phyloP scores from a whole-genome alignment of 2,888 invertebrate genomes.

The Gonocerus acuteangulatus region DNA sequence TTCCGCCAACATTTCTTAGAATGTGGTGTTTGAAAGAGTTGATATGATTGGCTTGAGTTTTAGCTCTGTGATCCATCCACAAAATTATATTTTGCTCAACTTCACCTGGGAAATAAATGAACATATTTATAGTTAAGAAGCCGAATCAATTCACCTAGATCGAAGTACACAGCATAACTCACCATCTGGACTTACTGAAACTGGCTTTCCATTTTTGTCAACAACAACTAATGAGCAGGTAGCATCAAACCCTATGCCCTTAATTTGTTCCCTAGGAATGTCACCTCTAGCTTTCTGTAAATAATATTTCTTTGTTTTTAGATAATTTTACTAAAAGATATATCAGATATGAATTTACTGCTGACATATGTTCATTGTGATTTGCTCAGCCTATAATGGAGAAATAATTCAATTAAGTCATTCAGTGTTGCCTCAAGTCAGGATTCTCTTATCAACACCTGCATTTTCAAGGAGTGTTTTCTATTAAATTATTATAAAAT shows the following conservation, averaged over 20 bases:
- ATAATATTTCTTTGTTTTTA: neutral
- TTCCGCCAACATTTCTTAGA: conserved; percentile 80
- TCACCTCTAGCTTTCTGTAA: conserved; percentile 53
- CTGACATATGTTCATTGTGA: too few relatives aligned
- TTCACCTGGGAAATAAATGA: conserved; percentile 47
- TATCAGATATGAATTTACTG: too few relatives aligned
- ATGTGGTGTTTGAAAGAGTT: conserved; percentile 67
- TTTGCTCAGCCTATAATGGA: too few relatives aligned
- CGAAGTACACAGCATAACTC: too few relatives aligned
- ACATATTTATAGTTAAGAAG: too few relatives aligned
- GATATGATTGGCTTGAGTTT: conserved; percentile 68
- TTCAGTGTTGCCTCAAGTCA: too few relatives aligned
- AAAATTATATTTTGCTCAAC: conserved; percentile 74
- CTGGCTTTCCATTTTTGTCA: conserved; percentile 58
- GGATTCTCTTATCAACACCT: too few relatives aligned
- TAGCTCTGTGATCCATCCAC: conserved; percentile 90
- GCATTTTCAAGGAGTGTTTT: too few relatives aligned
- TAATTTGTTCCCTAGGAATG: conserved; percentile 52
- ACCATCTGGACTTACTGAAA: conserved; percentile 61
- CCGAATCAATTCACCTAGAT: too few relatives aligned
- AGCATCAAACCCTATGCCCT: conserved; percentile 90
- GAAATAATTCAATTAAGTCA: too few relatives aligned
- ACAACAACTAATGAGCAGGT: conserved; percentile 86
- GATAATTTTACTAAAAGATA: too few relatives aligned
- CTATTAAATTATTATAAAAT: too few relatives aligned